Evolutionary conservation across 2,113 vertebrate species (phyloP), one percentile per base, ranked within the genome.

Genomic region (Apteryx mantelli): DNA sequence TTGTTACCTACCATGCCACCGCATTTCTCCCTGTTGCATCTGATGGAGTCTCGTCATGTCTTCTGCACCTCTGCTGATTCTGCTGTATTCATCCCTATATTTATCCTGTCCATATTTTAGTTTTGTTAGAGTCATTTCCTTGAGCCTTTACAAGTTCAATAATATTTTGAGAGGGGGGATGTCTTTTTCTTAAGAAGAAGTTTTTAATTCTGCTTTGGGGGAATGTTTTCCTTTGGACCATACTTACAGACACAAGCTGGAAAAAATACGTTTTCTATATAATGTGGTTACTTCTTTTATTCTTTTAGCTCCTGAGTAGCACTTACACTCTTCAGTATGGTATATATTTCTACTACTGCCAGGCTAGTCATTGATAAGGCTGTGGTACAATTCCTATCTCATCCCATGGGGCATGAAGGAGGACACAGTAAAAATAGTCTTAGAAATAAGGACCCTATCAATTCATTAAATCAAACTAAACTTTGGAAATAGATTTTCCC

Each of bases 161-260:
- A 38, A 6, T 5, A 44, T 50, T 52, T 21, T 15, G 1, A 5
- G 6, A 32, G 11, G 9, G 10, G 2, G 3, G 0, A 1, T 44
- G 14, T 58, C 5, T 44, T 81, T 75, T 71, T 58, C 26, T 76
- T 82, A 30, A 80, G 38, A 75, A 52, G 13, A 46, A 13, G 10
- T 11, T 88, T 88, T 82, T 63, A 69, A 40, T 68, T 88, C 34
- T 88, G 8, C 22, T 75, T 36, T 40, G 11, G 2, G 9, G 11
- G 11, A 36, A 11, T 42, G 36, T 21, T 76, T 22, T 85, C 22
- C 14, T 50, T 88, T 36, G 50, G 40, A 90, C 8, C 16, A 38
- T 20, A 40, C 28, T 73, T 88, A 13, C 8, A 83, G 32, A 55
- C 18, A 52, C 0, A 79, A 9, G 3, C 8, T 60, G 17, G 8